Conservation (phyloP, 2,797 vertebrate species). For the Mus minutoides region DNA sequence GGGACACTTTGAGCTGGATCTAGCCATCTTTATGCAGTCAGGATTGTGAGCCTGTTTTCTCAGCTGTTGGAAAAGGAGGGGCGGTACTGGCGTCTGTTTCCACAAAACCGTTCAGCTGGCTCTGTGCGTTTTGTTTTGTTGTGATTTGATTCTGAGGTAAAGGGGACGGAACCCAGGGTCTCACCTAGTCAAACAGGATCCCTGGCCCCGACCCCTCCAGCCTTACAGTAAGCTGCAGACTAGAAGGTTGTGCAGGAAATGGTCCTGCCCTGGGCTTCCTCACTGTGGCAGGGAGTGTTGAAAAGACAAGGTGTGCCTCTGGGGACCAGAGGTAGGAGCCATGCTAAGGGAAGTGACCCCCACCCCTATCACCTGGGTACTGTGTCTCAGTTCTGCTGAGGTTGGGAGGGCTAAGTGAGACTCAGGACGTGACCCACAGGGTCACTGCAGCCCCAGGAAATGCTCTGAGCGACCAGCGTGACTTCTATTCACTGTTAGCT, state of each 20-base stretch:
- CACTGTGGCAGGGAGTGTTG: background rate
- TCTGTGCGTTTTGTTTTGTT: background rate
- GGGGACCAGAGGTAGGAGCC: background rate
- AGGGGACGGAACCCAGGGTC: background rate
- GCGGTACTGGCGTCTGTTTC: accelerated
- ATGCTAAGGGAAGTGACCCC: background rate
- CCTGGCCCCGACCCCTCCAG: background rate
- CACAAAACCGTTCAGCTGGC: accelerated
- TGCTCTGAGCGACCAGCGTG: accelerated
- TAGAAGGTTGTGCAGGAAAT: background rate
- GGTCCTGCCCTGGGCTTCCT: background rate
- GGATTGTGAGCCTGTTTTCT: background rate
- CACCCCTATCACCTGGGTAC: background rate
- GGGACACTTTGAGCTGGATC: background rate
- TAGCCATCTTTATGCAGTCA: background rate
- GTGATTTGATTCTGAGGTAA: background rate
- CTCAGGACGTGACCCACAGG: accelerated
- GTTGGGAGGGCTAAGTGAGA: too few species aligned
- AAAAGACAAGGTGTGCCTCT: background rate
- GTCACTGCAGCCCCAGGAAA: background rate
- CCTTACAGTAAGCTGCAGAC: background rate
- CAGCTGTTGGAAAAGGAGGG: background rate
- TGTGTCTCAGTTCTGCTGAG: background rate
- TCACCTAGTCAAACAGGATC: background rate
- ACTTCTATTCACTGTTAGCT: background rate